Evolutionary conservation across 1,140 invertebrate species (phyloP), one percentile per base, ranked within the genome.

Genomic region (Drosophila parabipectinata): DNA sequence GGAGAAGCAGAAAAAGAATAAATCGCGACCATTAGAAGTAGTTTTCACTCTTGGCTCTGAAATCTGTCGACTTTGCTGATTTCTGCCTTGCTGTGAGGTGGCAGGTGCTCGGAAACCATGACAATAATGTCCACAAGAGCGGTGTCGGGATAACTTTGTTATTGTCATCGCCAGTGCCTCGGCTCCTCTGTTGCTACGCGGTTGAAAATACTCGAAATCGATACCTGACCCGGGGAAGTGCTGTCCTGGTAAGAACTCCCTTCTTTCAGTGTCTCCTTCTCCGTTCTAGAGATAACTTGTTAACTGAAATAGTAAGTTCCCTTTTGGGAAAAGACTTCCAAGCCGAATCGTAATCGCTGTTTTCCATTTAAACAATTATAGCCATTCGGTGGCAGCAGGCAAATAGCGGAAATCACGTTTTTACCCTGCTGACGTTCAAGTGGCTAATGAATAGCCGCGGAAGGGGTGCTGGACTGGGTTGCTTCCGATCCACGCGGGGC

Each of bases 371-470:
- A 77, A 81, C 68, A 85, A 87, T 82, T 87, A 77, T 44, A 77
- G 14, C 14, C 12, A 10, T 18, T 47, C 18, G 30, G 57, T 28
- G 47, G 30, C 57, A 26, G 61, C 69, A 30, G 56, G 26, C 57
- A 67, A 78, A 78, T 72, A 87, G 77, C 81, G 81, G 82, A 87
- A 85, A 87, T 85, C 81, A 85, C 81, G 81, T 85, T 87, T 85
- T 87, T 78, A 81, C 69, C 57, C 72, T 73, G 59, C 72, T 72
- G 77, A 80, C 59, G 66, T 77, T 64, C 67, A 73, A 84, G 47
- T 69, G 73, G 82, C 73, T 64, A 76, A 52, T 56, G 41, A 53
- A 59, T 52, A 28, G 28, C 14, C 41, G 18, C 41, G 28, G 54
- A 37, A 37, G 55, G 18, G 12, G 21, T 6, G 26, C 8, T 1